Conservation (phyloP, 2,888 invertebrate genomes). For the Eupithecia tripunctaria region DNA sequence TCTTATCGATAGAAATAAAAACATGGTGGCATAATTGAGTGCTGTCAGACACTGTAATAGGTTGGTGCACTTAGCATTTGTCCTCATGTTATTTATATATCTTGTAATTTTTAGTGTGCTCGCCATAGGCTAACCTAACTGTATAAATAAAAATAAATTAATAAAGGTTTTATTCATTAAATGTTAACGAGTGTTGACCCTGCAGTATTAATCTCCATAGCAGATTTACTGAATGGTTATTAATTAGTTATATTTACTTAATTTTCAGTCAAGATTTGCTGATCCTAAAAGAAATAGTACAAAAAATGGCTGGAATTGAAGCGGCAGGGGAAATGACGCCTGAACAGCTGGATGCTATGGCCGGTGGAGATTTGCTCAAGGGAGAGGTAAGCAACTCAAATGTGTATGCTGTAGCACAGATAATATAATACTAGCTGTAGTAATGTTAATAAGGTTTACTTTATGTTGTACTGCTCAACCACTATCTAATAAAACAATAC, state of each 20-base stretch:
- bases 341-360: constrained; percentile 98
- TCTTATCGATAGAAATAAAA: no score
- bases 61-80: no score
- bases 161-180: no score
- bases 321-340: constrained; percentile 97
- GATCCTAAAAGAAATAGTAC: constrained; percentile 97
- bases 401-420: no score
- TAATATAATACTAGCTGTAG: not conserved
- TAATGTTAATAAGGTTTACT: not conserved
- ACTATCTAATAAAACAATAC: not conserved
- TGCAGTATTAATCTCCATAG: not conserved
- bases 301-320: constrained; percentile 99
- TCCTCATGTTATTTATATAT: no score
- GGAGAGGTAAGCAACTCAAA: constrained; percentile 89
- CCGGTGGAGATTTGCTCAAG: constrained; percentile 97
- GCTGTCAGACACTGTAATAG: no score
- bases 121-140: no score
- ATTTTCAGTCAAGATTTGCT: constrained; percentile 92
- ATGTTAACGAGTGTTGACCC: not conserved
- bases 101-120: no score
- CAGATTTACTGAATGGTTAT: not conserved
- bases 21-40: no score
- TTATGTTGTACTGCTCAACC: not conserved
- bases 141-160: no score
- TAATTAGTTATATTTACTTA: not conserved